Evolutionary conservation across 2,113 vertebrate genomes (phyloP).

Genomic region (Todiramphus chloris): DNA sequence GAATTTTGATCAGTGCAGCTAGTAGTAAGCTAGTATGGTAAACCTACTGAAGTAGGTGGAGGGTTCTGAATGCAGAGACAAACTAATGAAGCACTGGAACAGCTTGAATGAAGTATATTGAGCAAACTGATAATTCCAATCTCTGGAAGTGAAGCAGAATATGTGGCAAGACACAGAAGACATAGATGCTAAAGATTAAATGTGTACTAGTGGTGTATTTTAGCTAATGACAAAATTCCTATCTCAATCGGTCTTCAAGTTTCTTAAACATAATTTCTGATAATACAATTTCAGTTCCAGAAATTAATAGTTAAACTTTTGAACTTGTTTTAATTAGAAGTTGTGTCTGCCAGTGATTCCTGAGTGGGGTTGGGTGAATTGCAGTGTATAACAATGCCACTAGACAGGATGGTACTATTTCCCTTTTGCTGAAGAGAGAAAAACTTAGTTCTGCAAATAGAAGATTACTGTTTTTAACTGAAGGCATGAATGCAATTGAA

Average conservation of each 20-base stretch:
- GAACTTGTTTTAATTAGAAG: not conserved
- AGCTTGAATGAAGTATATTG: not conserved
- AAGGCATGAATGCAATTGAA: constrained; percentile 1
- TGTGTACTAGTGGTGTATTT: not conserved
- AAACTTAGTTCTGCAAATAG: not conserved
- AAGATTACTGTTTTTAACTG: constrained; percentile 23
- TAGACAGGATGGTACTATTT: not conserved
- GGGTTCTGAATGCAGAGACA: not conserved
- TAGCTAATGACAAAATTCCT: not conserved
- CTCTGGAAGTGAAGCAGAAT: not conserved
- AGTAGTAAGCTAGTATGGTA: too few species aligned
- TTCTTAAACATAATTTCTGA: not conserved
- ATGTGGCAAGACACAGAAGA: not conserved
- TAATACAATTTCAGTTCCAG: not conserved
- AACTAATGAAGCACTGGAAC: not conserved
- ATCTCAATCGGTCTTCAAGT: not conserved
- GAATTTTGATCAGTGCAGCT: not conserved
- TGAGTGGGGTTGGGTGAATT: not conserved
- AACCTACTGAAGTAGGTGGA: not conserved
- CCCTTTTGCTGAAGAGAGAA: not conserved
- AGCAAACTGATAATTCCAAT: not conserved
- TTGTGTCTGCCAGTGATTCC: not conserved
- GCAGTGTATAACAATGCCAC: not conserved
- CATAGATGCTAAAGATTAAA: not conserved
- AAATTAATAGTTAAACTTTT: not conserved